Evolutionary conservation across 2,888 invertebrate genomes (phyloP).

Genomic region (Bruchidius siliquastri): DNA sequence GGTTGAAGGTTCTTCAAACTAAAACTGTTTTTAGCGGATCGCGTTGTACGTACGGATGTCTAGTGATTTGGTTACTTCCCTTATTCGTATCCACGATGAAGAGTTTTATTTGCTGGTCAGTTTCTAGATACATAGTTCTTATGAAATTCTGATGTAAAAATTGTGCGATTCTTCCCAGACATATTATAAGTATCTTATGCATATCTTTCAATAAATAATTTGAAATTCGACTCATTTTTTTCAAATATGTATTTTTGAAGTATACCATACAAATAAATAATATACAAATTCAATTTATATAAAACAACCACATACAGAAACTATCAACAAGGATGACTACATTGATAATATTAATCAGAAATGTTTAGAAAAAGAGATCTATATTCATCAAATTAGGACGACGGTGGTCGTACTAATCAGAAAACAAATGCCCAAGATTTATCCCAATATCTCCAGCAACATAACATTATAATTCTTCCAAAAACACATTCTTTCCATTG

Average conservation of each 20-base stretch:
- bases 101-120: not conserved
- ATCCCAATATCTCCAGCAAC: no score
- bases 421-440: no score
- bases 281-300: not conserved
- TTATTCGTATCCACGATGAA: no score
- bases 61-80: no score
- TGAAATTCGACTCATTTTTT: slow-evolving; percentile 11
- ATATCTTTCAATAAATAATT: slow-evolving; percentile 28
- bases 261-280: not conserved
- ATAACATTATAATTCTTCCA: no score
- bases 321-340: not conserved
- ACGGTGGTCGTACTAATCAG: no score
- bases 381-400: not conserved
- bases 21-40: no score
- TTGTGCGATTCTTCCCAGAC: slow-evolving; percentile 32
- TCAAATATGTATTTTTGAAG: not conserved
- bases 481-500: no score
- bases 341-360: not conserved
- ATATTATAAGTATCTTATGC: slow-evolving; percentile 22
- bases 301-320: not conserved
- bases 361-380: not conserved
- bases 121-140: not conserved
- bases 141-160: slow-evolving; percentile 9
- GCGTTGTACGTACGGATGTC: no score
- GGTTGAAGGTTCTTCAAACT: no score